A percentile compares a stretch with the other conserved stretches of the same genome.
Conservation (phyloP, 2,888 invertebrate species). For the Tetranychus piercei region DNA sequence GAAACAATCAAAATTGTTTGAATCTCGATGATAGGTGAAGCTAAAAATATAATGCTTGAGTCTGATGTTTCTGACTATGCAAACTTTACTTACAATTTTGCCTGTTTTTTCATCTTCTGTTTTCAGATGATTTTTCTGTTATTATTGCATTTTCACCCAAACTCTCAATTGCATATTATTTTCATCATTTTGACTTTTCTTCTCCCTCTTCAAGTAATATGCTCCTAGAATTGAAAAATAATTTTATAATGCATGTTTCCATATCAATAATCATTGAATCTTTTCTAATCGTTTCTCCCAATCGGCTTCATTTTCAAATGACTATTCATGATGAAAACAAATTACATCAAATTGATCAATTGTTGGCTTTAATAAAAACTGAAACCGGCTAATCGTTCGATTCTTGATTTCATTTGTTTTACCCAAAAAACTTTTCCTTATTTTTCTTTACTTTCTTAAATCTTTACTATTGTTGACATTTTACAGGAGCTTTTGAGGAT, state of each 20-base stretch:
- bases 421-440: conserved; percentile 6
- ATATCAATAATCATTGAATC: background rate
- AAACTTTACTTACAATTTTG: no score
- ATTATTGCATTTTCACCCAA: background rate
- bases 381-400: no score
- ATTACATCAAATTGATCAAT: no score
- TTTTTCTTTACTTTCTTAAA: background rate
- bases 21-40: background rate
- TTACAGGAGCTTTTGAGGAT: conserved; percentile 86
- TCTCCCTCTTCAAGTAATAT: background rate
- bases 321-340: background rate
- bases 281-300: background rate
- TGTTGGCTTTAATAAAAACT: no score
- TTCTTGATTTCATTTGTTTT: background rate
- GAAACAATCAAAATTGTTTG: background rate
- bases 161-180: no score
- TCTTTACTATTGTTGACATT: conserved; percentile 1
- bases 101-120: no score
- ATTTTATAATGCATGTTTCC: background rate
- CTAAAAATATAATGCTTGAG: background rate
- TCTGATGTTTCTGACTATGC: background rate
- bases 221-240: background rate
- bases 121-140: background rate
- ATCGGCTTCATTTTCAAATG: background rate
- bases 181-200: background rate